These are phyloP conservation scores for Chelonia mydas DNA, from an alignment of 2,797 vertebrate genomes.

Conservation along the genomic window DNA sequence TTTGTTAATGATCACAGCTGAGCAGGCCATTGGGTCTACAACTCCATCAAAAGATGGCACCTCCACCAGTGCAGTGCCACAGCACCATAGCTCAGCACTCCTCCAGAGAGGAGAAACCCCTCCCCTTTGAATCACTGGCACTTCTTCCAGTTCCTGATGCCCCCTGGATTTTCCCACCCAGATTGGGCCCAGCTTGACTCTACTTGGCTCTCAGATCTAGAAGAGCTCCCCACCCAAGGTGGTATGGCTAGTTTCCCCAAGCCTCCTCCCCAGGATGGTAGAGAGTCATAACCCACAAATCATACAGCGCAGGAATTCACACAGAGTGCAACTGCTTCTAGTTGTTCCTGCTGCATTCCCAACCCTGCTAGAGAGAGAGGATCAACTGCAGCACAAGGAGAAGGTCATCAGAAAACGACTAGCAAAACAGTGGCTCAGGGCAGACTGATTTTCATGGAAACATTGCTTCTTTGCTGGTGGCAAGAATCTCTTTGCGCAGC, in stretches of 20 bases:
- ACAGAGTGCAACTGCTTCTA: rapidly evolving
- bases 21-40: background rate
- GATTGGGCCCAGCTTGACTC: background rate
- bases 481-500: rapidly evolving
- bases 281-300: background rate
- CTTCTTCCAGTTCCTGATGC: background rate
- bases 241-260: background rate
- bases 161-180: background rate
- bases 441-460: background rate
- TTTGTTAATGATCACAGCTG: background rate
- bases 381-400: rapidly evolving
- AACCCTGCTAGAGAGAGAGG: rapidly evolving
- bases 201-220: background rate
- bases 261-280: background rate
- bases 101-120: background rate
- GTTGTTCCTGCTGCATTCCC: background rate
- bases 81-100: background rate
- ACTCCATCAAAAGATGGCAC: background rate
- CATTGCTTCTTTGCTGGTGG: rapidly evolving
- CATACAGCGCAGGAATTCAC: rapidly evolving
- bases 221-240: too few relatives aligned
- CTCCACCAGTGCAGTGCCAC: background rate
- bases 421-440: rapidly evolving
- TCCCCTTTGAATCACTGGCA: background rate
- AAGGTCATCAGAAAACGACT: rapidly evolving